phyloP scores from a whole-genome alignment of 1,140 invertebrate species.

The Myzus persicae region DNA sequence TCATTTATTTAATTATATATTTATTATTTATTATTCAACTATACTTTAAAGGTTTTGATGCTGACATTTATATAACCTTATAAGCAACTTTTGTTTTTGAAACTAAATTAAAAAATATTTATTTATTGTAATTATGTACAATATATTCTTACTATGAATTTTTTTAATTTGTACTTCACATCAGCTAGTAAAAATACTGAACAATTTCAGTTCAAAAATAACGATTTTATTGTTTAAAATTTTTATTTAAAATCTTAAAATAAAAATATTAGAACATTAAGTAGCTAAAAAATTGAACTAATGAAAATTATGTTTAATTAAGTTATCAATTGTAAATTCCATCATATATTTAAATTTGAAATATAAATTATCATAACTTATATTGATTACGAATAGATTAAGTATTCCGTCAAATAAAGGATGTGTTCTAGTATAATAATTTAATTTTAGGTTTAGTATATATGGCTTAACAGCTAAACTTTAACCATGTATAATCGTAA shows the following conservation, averaged over 20 bases:
- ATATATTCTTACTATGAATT: background rate
- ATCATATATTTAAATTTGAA: background rate
- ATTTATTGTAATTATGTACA: background rate
- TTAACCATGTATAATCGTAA: background rate
- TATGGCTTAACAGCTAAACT: background rate
- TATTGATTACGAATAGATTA: background rate
- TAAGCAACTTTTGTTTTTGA: background rate
- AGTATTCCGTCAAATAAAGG: background rate
- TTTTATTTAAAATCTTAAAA: background rate
- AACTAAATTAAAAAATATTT: background rate
- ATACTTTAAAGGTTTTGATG: background rate
- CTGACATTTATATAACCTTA: background rate
- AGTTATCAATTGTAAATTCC: background rate
- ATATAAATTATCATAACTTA: background rate
- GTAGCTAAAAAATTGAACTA: background rate
- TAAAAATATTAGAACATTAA: background rate
- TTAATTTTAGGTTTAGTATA: background rate
- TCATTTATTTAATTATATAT: background rate
- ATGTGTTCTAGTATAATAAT: background rate
- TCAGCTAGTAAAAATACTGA: background rate
- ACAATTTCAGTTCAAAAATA: background rate
- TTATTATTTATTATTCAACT: slow-evolving; percentile 15
- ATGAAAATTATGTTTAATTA: background rate
- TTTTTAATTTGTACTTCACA: background rate
- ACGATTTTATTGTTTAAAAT: background rate